Base-by-base conservation (phyloP, 2,113 vertebrate genomes). In the Amphiprion percula region DNA sequence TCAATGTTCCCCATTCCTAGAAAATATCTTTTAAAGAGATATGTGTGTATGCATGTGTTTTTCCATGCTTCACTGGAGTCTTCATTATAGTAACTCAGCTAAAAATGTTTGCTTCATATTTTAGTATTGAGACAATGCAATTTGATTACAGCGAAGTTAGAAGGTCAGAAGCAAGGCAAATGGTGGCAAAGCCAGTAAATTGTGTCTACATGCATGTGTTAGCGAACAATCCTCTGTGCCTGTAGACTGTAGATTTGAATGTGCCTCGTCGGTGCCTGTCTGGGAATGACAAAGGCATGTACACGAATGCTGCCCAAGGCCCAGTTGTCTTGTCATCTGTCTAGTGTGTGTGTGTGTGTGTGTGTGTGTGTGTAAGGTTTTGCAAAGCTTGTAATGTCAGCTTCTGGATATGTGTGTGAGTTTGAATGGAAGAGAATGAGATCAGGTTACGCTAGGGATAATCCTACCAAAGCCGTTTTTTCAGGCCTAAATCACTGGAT, bases 391-490 rank as follows among this genome's bases (percentile, higher is more conserved):
- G 69, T 70, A 77, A 81, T 79, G 61, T 84, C 74, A 75, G 83
- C 82, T 85, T 75, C 70, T 89, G 76, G 24, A 56, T 62, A 53
- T 68, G 59, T 49, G 66, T 68, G 67, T 84, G 60, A 55, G 58
- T 66, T 41, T 90, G 84, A 86, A 83, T 88, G 71, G 81, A 86
- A 90, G 88, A 92, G 92, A 94, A 92, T 90, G 85, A 91, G 93
- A 93, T 95, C 89, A 87, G 69, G 88, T 94, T 95, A 91, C 92
- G 41, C 81, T 77, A 21, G 68, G 89, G 91, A 90, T 95, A 94
- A 95, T 95, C 94, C 93, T 76, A 79, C 85, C 75, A 91, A 95
- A 92, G 87, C 91, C 60, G 70, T 93, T 95, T 93, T 94, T 93
- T 94, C 90, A 87, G 87, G 84, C 89, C 91, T 94, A 92, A 93